phyloP scores from a whole-genome alignment of 2,797 vertebrate genomes.

The Catharus ustulatus region DNA sequence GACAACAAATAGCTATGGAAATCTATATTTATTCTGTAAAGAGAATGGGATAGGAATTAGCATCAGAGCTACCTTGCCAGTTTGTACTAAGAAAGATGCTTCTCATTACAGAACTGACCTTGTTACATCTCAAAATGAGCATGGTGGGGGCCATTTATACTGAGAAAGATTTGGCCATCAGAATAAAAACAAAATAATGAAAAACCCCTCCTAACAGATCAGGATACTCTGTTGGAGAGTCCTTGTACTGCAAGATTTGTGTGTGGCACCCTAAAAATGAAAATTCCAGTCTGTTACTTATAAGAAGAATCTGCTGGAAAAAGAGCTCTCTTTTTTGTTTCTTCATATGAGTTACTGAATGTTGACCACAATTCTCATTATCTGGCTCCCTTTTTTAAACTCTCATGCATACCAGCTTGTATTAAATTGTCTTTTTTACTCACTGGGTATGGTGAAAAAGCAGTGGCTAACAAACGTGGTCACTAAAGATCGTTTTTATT shows the following conservation, averaged over 20 bases:
- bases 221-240: conserved; percentile 6
- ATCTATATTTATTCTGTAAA: neutral
- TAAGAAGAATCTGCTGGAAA: neutral
- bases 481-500: conserved; percentile 18
- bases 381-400: neutral
- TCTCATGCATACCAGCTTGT: neutral
- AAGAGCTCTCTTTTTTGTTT: neutral
- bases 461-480: neutral
- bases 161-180: neutral
- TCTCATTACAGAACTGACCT: conserved; percentile 12
- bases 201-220: neutral
- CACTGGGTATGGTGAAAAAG: neutral
- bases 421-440: conserved; percentile 3
- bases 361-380: neutral
- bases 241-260: neutral
- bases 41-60: neutral
- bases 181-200: neutral
- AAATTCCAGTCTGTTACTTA: conserved; percentile 18
- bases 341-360: neutral
- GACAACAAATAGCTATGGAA: neutral
- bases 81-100: conserved; percentile 23
- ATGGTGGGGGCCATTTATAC: conserved; percentile 1
- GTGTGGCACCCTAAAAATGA: conserved; percentile 8
- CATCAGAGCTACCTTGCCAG: neutral
- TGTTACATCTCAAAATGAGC: conserved; percentile 2